Percentiles rank a stretch among this genome's conserved stretches.
Evolutionary conservation across 2,797 vertebrate genomes (phyloP).

Genomic region (Cichlasoma orientale): DNA sequence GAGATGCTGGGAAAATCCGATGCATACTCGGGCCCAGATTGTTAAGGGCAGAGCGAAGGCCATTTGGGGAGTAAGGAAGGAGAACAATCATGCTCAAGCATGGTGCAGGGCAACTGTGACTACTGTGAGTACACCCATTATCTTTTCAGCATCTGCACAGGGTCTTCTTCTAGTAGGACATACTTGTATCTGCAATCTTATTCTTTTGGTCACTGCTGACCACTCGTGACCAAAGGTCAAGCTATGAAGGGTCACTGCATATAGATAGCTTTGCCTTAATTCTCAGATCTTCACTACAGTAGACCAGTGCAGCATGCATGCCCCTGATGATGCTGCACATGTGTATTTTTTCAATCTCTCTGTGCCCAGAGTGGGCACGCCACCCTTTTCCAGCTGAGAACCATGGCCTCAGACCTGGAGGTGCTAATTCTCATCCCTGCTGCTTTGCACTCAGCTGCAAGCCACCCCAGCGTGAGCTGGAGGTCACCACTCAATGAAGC

Average conservation of each 20-base stretch:
- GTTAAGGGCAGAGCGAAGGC: not conserved
- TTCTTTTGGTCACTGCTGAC: not conserved
- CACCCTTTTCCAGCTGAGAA: not conserved
- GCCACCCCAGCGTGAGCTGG: not conserved
- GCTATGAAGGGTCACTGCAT: not conserved
- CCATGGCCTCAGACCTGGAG: not conserved
- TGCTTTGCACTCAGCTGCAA: not conserved
- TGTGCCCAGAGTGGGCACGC: not conserved
- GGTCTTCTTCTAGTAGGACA: not conserved
- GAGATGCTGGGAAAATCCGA: not conserved
- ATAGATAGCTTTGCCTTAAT: not conserved
- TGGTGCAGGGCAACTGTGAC: rapidly evolving
- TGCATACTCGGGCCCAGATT: not conserved
- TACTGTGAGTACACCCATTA: not conserved
- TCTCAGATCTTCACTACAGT: not conserved
- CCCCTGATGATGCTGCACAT: not conserved
- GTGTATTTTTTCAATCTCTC: not conserved
- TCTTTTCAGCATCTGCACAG: not conserved
- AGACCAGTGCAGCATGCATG: not conserved
- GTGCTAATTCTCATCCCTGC: not conserved
- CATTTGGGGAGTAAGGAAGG: not conserved
- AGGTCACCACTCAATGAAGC: not conserved
- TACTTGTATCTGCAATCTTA: not conserved
- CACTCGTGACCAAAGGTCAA: rapidly evolving
- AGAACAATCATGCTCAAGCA: not conserved